Conservation (phyloP, 2,888 invertebrate genomes). For the Netelia fuscicornis region DNA sequence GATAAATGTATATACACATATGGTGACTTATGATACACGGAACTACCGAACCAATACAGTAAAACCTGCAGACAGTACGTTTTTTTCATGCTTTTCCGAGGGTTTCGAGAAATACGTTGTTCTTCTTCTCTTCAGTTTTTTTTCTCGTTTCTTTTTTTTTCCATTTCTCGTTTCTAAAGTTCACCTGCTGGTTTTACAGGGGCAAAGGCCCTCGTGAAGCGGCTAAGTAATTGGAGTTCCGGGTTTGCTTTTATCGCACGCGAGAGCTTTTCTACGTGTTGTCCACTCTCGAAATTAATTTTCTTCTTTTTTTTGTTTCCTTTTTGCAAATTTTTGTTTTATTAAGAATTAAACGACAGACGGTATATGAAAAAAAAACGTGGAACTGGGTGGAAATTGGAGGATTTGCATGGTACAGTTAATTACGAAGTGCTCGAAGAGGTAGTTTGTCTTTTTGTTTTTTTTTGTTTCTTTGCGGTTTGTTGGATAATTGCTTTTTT, state of each 20-base stretch:
- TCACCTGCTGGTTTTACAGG: not conserved
- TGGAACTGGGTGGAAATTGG: too few species aligned
- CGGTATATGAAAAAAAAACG: not conserved
- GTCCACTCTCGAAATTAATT: not conserved
- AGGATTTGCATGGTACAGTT: too few species aligned
- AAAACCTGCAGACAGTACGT: constrained; percentile 25
- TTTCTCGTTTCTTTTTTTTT: constrained; percentile 6
- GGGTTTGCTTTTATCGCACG: not conserved
- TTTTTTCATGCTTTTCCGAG: constrained; percentile 22
- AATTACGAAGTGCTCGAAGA: too few species aligned
- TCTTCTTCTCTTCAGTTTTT: constrained; percentile 6
- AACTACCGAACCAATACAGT: constrained; percentile 40
- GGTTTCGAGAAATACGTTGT: not conserved
- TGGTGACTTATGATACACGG: constrained; percentile 5
- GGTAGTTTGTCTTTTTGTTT: too few species aligned
- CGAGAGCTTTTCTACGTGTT: not conserved
- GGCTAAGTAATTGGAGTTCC: not conserved
- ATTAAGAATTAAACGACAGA: not conserved
- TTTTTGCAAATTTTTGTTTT: not conserved
- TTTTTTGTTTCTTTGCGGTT: too few species aligned
- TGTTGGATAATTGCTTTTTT: not conserved
- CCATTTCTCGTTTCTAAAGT: not conserved
- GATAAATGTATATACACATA: constrained; percentile 4
- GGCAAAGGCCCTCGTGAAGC: not conserved
- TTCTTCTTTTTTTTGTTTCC: not conserved